Percentiles rank a stretch among this genome's conserved stretches.
Conservation (phyloP, 2,113 vertebrate genomes). For the Podocnemis expansa region DNA sequence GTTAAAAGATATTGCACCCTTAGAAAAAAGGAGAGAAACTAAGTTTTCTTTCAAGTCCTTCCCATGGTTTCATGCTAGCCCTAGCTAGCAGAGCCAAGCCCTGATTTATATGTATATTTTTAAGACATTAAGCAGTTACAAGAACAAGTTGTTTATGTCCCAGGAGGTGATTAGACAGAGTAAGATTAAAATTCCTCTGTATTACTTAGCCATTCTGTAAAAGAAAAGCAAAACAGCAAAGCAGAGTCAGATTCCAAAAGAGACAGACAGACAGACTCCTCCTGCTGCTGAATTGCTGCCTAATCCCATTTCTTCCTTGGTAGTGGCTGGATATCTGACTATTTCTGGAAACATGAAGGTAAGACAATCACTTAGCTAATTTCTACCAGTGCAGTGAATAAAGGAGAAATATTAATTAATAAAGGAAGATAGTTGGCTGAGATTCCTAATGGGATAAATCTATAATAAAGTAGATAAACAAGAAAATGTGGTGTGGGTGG, state of each 20-base stretch:
- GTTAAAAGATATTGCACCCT: background rate
- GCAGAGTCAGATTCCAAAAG: background rate
- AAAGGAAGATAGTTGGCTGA: slow-evolving; percentile 3
- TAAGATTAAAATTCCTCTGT: slow-evolving; percentile 50
- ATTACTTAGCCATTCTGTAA: slow-evolving; percentile 32
- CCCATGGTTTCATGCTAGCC: background rate
- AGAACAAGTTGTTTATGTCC: slow-evolving; percentile 21
- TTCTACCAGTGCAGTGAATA: slow-evolving; percentile 37
- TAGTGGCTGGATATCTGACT: slow-evolving; percentile 36
- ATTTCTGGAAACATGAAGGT: slow-evolving; percentile 76
- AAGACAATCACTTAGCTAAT: slow-evolving; percentile 58
- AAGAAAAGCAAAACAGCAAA: slow-evolving; percentile 21
- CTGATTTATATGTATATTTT: slow-evolving; percentile 47
- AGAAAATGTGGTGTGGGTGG: background rate
- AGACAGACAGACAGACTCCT: slow-evolving; percentile 35
- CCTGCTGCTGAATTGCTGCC: background rate
- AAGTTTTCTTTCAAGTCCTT: background rate
- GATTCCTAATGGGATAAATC: background rate
- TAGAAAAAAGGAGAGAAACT: background rate
- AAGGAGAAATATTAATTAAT: slow-evolving; percentile 48
- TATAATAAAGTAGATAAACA: background rate
- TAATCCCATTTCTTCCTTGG: background rate
- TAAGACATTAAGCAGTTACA: slow-evolving; percentile 26
- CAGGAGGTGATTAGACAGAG: slow-evolving; percentile 38
- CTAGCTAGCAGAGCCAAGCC: slow-evolving; percentile 16